Conservation (phyloP, 2,888 invertebrate species). For the Anthophora plumipes region DNA sequence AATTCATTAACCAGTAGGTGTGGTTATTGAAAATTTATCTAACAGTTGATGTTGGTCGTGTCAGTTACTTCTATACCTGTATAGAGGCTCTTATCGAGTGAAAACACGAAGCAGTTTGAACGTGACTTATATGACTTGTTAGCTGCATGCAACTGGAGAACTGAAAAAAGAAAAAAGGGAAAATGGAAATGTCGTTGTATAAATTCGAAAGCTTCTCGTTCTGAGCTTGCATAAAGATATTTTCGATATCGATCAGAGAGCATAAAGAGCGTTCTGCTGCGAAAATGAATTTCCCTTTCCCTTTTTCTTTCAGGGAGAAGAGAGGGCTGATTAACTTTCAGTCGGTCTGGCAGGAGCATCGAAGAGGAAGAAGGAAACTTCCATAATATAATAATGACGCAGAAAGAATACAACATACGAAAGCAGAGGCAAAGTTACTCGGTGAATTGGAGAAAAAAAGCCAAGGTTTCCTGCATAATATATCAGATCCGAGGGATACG, state of each 20-base stretch:
- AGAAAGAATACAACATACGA: not conserved
- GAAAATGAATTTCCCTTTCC: not conserved
- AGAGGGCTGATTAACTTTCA: not conserved
- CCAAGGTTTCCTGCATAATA: slow-evolving; percentile 5
- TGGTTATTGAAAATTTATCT: too few relatives aligned
- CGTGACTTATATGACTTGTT: slow-evolving; percentile 47
- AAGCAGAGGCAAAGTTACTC: not conserved
- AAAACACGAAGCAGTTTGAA: not conserved
- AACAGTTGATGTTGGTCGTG: too few relatives aligned
- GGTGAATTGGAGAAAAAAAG: not conserved
- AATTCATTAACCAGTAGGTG: not conserved
- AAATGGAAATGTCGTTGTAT: not conserved
- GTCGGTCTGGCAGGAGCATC: not conserved
- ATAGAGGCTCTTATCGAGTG: not conserved
- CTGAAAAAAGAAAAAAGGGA: not conserved
- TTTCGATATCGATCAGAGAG: not conserved
- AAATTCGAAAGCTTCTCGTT: not conserved
- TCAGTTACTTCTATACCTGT: not conserved
- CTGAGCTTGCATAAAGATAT: not conserved
- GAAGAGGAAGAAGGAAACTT: not conserved
- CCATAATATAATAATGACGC: not conserved
- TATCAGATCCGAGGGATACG: slow-evolving; percentile 2
- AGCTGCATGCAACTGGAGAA: not conserved
- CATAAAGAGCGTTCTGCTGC: not conserved
- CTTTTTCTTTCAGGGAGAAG: not conserved